Evolutionary conservation across 2,888 invertebrate species (phyloP), one percentile per base, ranked within the genome.

Genomic region (Amphiduros pacificus): DNA sequence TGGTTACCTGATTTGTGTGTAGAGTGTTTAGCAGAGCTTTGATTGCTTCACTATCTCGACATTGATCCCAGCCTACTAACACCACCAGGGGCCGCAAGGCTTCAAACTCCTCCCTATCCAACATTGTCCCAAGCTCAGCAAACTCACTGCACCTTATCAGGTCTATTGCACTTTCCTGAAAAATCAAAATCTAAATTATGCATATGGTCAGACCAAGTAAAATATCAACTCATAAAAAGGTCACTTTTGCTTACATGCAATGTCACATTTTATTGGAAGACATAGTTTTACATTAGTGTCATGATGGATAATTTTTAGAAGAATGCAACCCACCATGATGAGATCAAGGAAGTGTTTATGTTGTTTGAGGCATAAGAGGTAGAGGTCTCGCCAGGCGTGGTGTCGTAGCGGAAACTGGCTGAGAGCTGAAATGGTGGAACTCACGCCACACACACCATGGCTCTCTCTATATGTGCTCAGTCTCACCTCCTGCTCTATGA

Each of bases 61-160:
- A 77, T 50, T 72, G 69, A 4, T 74, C 71, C 77, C 78, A 79
- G 31, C 77, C 78, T 28, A 77, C 66, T 27, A 80, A 65, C 5
- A 80, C 66, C 32, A 79, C 68, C 27, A 78, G 60, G 11, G 77
- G 75, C 52, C 74, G 73, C 62, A 80, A 63, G 53, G 75, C 74
- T 51, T 70, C 67, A 40, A 78, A 72, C 67, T 79, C 78, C 61
- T 56, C 63, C n/a, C 73, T 71, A 24, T 68, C 64, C 29, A 79
- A 60, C 31, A 80, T 62, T 27, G 67, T 57, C 27, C 65, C 62
- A 36, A 80, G 65, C 28, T 72, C 69, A 5, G 66, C 68, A 66
- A 77, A 78, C 67, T 74, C 64, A 26, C 71, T 71, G 36, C 67
- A 66, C 56, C 69, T 72, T 28, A 80, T 73, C 44, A 80, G 64